These are phyloP conservation scores for Vireo griseus DNA, from an alignment of 2,797 vertebrate species.

Conservation along the genomic window DNA sequence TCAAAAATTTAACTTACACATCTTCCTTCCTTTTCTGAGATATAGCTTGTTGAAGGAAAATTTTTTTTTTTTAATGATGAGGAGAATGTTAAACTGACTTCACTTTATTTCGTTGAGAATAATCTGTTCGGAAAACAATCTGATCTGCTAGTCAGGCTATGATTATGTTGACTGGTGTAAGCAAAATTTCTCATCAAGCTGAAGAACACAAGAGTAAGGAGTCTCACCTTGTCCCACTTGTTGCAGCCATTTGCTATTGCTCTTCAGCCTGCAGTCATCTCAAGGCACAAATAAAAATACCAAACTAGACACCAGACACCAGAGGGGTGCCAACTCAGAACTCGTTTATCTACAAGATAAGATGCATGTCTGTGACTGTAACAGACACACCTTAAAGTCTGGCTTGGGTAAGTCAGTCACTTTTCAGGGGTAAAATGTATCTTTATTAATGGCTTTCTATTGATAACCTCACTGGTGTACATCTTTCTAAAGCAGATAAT, in stretches of 20 bases:
- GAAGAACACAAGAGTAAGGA: not conserved
- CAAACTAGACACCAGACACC: too few species aligned
- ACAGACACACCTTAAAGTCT: not conserved
- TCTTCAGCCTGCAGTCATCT: not conserved
- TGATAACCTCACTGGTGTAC: not conserved
- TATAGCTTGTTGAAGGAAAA: not conserved
- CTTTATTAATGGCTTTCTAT: not conserved
- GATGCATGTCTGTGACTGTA: not conserved
- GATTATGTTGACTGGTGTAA: not conserved
- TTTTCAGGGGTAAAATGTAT: not conserved
- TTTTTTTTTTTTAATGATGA: accelerated
- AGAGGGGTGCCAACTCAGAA: not conserved
- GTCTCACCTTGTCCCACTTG: not conserved
- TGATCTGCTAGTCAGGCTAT: not conserved
- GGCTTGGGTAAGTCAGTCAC: not conserved
- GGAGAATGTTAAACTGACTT: not conserved
- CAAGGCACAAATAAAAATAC: not conserved
- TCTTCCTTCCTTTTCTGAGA: not conserved
- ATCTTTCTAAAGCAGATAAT: not conserved
- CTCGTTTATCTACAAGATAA: not conserved
- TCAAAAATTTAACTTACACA: not conserved
- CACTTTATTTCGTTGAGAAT: not conserved
- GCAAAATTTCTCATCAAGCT: not conserved
- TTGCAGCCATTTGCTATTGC: not conserved
- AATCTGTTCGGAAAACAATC: not conserved